These are phyloP conservation scores for Protosalanx chinensis DNA, from an alignment of 2,797 vertebrate genomes.

Conservation along the genomic window DNA sequence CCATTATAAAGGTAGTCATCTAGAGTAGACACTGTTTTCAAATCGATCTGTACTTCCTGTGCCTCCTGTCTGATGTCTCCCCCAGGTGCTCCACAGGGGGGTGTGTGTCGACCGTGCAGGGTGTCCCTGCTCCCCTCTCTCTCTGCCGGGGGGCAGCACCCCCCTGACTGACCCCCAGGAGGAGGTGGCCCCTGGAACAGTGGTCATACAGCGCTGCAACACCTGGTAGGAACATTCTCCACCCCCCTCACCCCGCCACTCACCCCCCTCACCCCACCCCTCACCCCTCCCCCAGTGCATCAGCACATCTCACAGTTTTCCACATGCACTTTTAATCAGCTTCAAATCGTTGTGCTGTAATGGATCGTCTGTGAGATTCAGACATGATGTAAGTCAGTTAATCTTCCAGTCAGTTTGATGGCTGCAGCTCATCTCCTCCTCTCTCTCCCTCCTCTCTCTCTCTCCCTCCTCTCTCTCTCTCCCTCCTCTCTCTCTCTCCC, in stretches of 20 bases:
- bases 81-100: conserved; percentile 72
- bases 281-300: neutral
- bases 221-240: conserved; percentile 70
- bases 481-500: conserved; percentile 12
- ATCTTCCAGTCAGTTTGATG: conserved; percentile 9
- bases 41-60: no score
- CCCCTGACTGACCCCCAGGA: conserved; percentile 53
- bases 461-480: neutral
- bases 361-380: conserved; percentile 39
- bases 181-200: conserved; percentile 65
- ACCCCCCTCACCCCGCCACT: neutral
- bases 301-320: neutral
- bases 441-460: neutral
- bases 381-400: conserved; percentile 44
- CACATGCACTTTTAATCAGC: conserved; percentile 1
- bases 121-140: conserved; percentile 76
- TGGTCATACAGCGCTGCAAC: conserved; percentile 75
- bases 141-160: conserved; percentile 60
- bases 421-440: neutral
- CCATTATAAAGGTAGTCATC: no score
- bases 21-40: no score
- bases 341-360: conserved; percentile 20
- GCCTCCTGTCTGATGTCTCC: neutral
- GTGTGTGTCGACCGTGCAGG: conserved; percentile 62
- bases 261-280: neutral